Evolutionary conservation across 2,888 invertebrate genomes (phyloP), one percentile per base, ranked within the genome.

Genomic region (Lasioglossum oenotherae): DNA sequence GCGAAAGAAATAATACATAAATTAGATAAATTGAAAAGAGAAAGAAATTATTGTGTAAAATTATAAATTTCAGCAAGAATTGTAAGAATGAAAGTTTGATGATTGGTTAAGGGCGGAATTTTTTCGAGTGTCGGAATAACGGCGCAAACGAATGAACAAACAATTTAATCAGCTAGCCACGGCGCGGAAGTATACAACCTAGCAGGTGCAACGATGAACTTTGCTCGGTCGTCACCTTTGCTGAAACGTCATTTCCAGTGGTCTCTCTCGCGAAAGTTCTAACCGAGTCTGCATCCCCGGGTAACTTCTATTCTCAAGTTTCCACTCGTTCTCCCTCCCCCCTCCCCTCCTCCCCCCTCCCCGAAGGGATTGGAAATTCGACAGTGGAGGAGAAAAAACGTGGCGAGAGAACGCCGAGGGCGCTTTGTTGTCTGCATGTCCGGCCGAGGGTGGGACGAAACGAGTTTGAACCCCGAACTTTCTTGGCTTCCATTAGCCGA

Each of bases 401-500:
- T 16, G 49, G 79, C 46, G 64, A 82, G 74, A 80, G 85, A 82
- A 79, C 72, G 53, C 81, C 90, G 84, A 90, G 81, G 85, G 89
- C 85, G 88, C 89, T 92, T 91, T 91, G 92, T 91, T 88, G 89
- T 87, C 88, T 87, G 88, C 87, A 88, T 88, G 89, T 90, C 87
- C 89, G 86, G 86, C 80, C 78, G 74, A 86, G 38, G 41, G 87
- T 87, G 83, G 73, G 81, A 73, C 83, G 80, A 88, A 90, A 91
- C 87, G 90, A 91, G 92, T 92, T 92, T 89, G 89, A 91, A 89
- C 89, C 82, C 80, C 53, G 80, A 93, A 93, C 90, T 93, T 93
- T 91, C 88, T 86, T 89, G 92, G 92, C 90, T 93, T 92, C 93
- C 93, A 92, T 93, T 93, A 93, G 89, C 90, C 86, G 84, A 69